A percentile compares a stretch with the other conserved stretches of the same genome.
These are phyloP conservation scores for Amyelois transitella DNA, from an alignment of 1,140 invertebrate species.

Conservation along the genomic window DNA sequence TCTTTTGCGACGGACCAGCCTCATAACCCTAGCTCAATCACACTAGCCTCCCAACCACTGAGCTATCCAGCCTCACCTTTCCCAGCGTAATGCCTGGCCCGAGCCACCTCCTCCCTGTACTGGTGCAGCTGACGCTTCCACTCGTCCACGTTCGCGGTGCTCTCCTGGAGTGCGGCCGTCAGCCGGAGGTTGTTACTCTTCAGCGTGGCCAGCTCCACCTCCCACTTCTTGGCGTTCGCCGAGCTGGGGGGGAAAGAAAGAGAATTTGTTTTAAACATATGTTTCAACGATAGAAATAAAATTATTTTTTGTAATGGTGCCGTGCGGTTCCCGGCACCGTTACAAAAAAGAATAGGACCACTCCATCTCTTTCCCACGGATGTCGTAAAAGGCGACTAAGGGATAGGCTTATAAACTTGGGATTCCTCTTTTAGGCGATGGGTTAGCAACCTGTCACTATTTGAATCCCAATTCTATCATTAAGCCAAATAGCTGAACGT, in stretches of 20 bases:
- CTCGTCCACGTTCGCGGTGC: constrained; percentile 97
- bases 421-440: too few species aligned
- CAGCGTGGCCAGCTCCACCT: constrained; percentile 95
- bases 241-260: constrained; percentile 78
- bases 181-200: constrained; percentile 97
- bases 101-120: constrained; percentile 96
- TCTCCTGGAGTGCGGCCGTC: constrained; percentile 96
- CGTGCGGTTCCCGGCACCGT: too few species aligned
- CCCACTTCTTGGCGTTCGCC: constrained; percentile 98
- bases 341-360: too few species aligned
- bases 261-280: neutral
- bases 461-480: too few species aligned
- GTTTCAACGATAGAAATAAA: neutral
- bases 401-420: too few species aligned
- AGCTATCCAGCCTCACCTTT: constrained; percentile 53
- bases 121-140: constrained; percentile 98
- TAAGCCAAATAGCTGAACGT: too few species aligned
- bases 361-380: too few species aligned
- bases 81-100: constrained; percentile 82
- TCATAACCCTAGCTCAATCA: too few species aligned
- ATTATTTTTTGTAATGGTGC: neutral
- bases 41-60: too few species aligned
- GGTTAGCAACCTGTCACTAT: too few species aligned
- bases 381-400: too few species aligned
- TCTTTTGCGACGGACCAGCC: too few species aligned